Evolutionary conservation across 2,113 vertebrate genomes (phyloP).

Genomic region (Bettongia penicillata): DNA sequence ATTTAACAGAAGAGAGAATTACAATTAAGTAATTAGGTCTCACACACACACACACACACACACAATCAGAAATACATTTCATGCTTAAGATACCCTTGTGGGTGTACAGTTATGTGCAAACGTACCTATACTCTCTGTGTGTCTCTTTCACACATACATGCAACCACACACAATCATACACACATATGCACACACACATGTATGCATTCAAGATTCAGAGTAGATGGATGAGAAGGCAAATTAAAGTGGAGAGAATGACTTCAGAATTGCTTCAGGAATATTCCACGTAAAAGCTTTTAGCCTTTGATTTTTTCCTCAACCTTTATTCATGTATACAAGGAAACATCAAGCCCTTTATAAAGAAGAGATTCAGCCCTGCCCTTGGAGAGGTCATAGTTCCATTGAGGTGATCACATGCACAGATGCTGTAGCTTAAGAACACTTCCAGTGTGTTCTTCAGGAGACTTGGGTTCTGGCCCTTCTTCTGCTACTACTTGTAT

Average conservation of each 20-base stretch:
- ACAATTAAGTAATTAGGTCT: conserved; percentile 11
- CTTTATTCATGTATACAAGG: background rate
- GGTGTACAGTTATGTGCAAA: background rate
- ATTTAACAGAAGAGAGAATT: background rate
- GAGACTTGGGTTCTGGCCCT: background rate
- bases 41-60: background rate
- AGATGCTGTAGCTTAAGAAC: background rate
- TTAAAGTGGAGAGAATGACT: background rate
- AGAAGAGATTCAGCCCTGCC: background rate
- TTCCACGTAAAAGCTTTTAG: background rate
- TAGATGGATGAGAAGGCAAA: background rate
- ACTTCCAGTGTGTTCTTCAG: background rate
- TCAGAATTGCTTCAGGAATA: background rate
- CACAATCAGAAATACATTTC: background rate
- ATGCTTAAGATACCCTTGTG: background rate
- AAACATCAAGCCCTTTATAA: background rate
- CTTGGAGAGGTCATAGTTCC: background rate
- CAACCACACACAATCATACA: too few relatives aligned
- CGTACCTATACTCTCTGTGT: too few relatives aligned
- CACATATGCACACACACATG: background rate
- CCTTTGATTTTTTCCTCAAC: background rate
- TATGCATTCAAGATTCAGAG: background rate
- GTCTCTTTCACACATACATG: background rate
- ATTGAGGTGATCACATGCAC: background rate
- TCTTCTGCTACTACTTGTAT: background rate